Base-by-base conservation (phyloP, 2,113 vertebrate genomes). In the Microtus montanus region DNA sequence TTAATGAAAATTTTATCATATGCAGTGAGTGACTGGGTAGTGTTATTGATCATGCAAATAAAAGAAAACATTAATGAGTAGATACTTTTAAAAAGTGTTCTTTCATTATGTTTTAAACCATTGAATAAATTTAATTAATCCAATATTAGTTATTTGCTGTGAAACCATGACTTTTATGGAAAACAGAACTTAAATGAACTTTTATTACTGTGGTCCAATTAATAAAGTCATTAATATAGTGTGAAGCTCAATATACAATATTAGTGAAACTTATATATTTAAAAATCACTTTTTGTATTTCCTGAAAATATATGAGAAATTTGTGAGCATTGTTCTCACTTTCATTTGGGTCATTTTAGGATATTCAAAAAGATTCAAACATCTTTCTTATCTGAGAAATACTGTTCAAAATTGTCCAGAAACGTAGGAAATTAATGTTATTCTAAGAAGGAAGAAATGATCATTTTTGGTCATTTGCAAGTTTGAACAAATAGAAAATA, bases 371-470 rank as follows among this genome's bases (percentile, higher is more conserved):
- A 52, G 9, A 30, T 41, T 38, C 66, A 64, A 89, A 26, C 19
- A 87, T 49, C 20, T 87, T 61, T 3, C 7, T 38, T 5, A 7
- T 47, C 17, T 95, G 49, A 92, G 30, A 74, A 10, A 68, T 9
- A 44, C 20, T 73, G 3, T 10, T 61, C 15, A 70, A 9, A 66
- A 28, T 30, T 94, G 4, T 28, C 3, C 12, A 68, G 0, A 7
- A 24, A 93, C 63, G 17, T 2, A 90, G 11, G 19, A 71, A 74
- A 87, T 83, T 49, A 19, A 15, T 66, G 28, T 66, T 20, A 87
- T 79, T 83, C 3, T 74, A 94, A 84, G 11, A 92, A 73, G 5
- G 2, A 74, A 93, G 61, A 79, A 61, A 91, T 90, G 4, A 94
- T 87, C 35, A 84, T 63, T 68, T 58, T 84, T 82, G 3, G 68